These are phyloP conservation scores for Parazoanthus darwini DNA, from an alignment of 92 coral and sea anemone species.

Conservation along the genomic window DNA sequence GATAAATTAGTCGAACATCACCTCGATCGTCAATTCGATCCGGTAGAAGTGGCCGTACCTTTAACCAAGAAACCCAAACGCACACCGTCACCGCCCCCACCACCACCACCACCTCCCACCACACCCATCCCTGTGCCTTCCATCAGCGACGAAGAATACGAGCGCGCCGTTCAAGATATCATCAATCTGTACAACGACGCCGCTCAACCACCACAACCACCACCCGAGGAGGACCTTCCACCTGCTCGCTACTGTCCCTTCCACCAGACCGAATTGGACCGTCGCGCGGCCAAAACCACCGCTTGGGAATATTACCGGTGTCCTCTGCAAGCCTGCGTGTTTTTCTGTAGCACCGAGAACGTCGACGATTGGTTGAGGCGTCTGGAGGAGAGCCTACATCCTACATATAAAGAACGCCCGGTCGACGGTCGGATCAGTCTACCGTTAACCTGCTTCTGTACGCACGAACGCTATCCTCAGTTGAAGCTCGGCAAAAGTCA, in stretches of 20 bases:
- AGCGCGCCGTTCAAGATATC: neutral
- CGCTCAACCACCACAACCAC: neutral
- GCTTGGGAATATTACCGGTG: neutral
- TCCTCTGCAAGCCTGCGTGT: neutral
- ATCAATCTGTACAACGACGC: neutral
- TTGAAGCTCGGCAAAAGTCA: neutral
- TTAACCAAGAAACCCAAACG: neutral
- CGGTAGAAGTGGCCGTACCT: neutral
- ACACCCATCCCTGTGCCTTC: constrained; percentile 2
- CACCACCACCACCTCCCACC: constrained; percentile 6
- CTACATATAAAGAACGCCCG: neutral
- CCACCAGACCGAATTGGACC: neutral
- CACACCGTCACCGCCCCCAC: constrained; percentile 10
- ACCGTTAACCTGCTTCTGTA: neutral
- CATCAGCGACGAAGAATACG: constrained; percentile 5
- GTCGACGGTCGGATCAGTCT: neutral
- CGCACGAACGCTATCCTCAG: neutral
- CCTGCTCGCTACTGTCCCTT: neutral
- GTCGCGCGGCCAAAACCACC: neutral
- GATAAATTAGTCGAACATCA: neutral
- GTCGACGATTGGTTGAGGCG: neutral
- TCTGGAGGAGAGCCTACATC: neutral
- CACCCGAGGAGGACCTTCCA: neutral
- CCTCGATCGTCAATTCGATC: neutral
- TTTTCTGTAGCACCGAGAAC: neutral